Evolutionary conservation across 2,113 vertebrate genomes (phyloP).

Genomic region (Tragelaphus strepsiceros): DNA sequence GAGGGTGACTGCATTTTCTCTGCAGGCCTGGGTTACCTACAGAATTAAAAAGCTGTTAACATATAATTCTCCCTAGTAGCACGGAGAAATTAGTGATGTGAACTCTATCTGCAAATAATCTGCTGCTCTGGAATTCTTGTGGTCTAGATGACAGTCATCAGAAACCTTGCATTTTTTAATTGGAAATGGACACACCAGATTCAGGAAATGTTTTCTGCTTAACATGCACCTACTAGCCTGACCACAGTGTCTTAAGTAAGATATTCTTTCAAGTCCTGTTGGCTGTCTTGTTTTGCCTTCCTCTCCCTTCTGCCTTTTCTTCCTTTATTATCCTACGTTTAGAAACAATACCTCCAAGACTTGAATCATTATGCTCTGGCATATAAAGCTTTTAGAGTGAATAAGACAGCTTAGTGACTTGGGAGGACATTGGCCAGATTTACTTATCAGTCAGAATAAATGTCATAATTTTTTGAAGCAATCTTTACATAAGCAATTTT

Average conservation of each 20-base stretch:
- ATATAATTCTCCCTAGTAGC: neutral
- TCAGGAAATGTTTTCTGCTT: conserved; percentile 1
- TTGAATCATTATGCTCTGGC: neutral
- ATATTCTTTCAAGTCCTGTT: neutral
- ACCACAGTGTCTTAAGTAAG: neutral
- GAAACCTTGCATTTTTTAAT: neutral
- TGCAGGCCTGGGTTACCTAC: neutral
- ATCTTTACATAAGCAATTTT: neutral
- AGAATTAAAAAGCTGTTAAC: conserved; percentile 25
- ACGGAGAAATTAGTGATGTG: neutral
- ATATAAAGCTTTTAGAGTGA: neutral
- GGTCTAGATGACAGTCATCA: conserved; percentile 1
- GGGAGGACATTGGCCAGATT: neutral
- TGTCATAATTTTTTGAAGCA: neutral
- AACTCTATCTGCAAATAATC: conserved; percentile 1
- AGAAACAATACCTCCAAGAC: neutral
- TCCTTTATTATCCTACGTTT: neutral
- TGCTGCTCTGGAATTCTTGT: neutral
- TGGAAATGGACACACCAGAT: neutral
- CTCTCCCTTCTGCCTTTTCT: neutral
- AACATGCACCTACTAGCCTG: neutral
- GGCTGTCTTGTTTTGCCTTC: neutral
- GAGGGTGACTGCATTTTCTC: neutral
- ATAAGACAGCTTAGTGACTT: neutral
- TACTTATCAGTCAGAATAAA: neutral